Conservation (phyloP, 2,888 invertebrate genomes). For the Tridacna crocea region DNA sequence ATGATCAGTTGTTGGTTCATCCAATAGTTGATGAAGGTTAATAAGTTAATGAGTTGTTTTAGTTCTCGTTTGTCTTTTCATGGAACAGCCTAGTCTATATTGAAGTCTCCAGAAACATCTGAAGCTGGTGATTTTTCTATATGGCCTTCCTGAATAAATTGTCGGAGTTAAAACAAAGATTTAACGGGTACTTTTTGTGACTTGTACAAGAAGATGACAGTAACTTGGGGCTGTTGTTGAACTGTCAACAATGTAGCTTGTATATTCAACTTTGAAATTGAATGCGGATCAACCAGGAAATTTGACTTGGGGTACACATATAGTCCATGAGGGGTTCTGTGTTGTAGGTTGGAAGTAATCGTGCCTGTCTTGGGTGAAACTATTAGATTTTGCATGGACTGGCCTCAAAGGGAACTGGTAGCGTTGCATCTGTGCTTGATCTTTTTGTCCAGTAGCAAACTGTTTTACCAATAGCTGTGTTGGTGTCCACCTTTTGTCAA, state of each 20-base stretch:
- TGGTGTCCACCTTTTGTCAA: slow-evolving; percentile 52
- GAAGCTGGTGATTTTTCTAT: slow-evolving; percentile 16
- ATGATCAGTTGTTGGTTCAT: slow-evolving; percentile 37
- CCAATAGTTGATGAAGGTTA: slow-evolving; percentile 26
- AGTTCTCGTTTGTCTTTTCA: slow-evolving; percentile 9
- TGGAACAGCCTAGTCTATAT: slow-evolving; percentile 30
- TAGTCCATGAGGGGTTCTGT: slow-evolving; percentile 35
- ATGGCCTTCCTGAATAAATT: slow-evolving; percentile 16
- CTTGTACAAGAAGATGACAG: slow-evolving; percentile 35
- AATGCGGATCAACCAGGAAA: slow-evolving; percentile 26
- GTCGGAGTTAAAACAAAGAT: slow-evolving; percentile 17
- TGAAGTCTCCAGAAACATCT: slow-evolving; percentile 40
- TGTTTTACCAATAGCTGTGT: slow-evolving; percentile 33
- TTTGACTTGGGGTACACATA: slow-evolving; percentile 28
- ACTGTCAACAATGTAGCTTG: slow-evolving; percentile 28
- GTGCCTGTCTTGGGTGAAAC: slow-evolving; percentile 28
- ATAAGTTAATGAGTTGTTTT: slow-evolving; percentile 11
- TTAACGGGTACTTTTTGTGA: slow-evolving; percentile 31
- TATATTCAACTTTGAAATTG: slow-evolving; percentile 7
- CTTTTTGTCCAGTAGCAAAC: slow-evolving; percentile 41
- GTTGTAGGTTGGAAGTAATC: slow-evolving; percentile 23
- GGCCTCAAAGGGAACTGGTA: slow-evolving; percentile 56
- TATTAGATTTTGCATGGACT: slow-evolving; percentile 48
- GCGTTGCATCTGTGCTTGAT: slow-evolving; percentile 44
- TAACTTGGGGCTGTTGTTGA: neutral